These are phyloP conservation scores for Capreolus pygargus DNA, from an alignment of 2,113 vertebrate species.

Conservation along the genomic window DNA sequence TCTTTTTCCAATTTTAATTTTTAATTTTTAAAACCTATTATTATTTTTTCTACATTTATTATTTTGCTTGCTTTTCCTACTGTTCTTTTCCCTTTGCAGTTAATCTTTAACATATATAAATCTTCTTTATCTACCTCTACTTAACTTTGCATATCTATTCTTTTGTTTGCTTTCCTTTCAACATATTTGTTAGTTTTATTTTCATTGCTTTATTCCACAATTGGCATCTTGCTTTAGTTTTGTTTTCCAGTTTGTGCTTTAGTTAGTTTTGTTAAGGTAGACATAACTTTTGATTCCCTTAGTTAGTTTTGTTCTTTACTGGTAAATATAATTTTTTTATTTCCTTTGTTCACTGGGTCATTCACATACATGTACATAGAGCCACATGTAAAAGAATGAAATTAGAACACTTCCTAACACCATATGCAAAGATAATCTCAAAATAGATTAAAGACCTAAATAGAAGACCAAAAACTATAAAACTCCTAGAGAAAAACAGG, in stretches of 20 bases:
- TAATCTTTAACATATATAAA: neutral
- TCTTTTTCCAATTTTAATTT: too few species aligned
- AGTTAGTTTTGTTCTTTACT: neutral
- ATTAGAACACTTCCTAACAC: too few species aligned
- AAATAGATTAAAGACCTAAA: too few species aligned
- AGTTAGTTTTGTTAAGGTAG: neutral
- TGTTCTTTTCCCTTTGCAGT: neutral
- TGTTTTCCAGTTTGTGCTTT: neutral
- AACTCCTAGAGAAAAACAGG: too few species aligned
- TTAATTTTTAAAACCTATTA: neutral
- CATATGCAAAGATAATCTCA: too few species aligned
- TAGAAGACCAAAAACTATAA: too few species aligned
- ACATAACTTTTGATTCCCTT: neutral
- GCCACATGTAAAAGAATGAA: too few species aligned
- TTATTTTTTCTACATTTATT: neutral
- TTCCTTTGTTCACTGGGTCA: neutral
- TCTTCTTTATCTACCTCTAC: neutral
- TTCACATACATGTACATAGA: neutral
- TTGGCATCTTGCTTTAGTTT: neutral
- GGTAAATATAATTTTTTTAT: neutral
- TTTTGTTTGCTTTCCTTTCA: neutral
- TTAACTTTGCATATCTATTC: neutral
- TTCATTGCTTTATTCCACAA: neutral
- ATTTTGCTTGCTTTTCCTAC: neutral
- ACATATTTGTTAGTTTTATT: neutral